Evolutionary conservation across 2,797 vertebrate genomes (phyloP).

Genomic region (Ceryle rudis): DNA sequence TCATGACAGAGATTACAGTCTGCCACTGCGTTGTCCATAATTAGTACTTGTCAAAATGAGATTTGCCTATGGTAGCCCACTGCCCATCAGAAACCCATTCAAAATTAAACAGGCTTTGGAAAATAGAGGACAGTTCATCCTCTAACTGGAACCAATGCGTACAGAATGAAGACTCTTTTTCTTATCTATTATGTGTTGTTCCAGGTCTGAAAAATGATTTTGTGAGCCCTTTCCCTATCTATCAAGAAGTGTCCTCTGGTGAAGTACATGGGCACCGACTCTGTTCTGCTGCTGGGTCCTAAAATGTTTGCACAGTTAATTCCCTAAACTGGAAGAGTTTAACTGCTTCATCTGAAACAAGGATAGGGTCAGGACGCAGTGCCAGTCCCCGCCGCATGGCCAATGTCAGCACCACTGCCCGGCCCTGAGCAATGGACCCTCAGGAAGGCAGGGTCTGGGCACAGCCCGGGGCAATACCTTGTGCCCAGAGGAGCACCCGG

Average conservation of each 20-base stretch:
- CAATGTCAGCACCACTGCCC: accelerated
- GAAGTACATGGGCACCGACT: neutral
- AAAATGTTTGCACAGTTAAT: neutral
- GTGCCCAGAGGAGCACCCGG: accelerated
- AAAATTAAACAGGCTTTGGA: conserved; percentile 28
- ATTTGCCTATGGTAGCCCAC: conserved; percentile 45
- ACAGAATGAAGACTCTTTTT: neutral
- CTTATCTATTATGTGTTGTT: neutral
- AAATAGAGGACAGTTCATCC: conserved; percentile 27
- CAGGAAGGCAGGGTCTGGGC: neutral
- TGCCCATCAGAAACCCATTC: conserved; percentile 36
- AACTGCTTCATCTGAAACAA: neutral
- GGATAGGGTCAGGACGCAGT: neutral
- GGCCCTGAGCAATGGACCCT: accelerated
- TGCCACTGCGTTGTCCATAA: conserved; percentile 41
- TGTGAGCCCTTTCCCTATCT: neutral
- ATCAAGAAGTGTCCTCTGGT: neutral
- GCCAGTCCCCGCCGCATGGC: neutral
- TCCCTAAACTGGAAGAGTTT: neutral
- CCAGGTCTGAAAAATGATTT: neutral
- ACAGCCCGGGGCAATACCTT: neutral
- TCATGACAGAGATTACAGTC: conserved; percentile 67
- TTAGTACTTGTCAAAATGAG: conserved; percentile 62
- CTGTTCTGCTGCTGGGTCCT: neutral
- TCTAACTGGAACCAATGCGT: conserved; percentile 35